phyloP scores from a whole-genome alignment of 1,140 invertebrate species.

The Anastrepha ludens region DNA sequence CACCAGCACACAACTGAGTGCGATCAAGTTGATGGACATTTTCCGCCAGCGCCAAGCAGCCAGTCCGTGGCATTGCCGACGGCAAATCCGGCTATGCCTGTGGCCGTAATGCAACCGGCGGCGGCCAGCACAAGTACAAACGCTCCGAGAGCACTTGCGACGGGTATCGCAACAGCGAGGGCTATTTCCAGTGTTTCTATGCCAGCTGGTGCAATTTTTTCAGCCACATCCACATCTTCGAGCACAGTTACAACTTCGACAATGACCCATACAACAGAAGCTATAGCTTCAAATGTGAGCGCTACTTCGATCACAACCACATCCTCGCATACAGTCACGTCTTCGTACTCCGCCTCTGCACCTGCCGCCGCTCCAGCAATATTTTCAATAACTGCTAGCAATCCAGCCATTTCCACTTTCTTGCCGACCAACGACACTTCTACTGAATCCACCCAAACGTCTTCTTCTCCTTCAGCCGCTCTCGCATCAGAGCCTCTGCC shows the following conservation, averaged over 20 bases:
- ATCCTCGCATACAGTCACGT: background rate
- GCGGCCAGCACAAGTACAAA: background rate
- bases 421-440: background rate
- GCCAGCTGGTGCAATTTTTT: background rate
- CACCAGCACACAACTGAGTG: conserved; percentile 53
- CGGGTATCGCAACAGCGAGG: background rate
- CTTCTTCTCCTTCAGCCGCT: background rate
- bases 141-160: background rate
- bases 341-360: background rate
- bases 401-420: conserved; percentile 3
- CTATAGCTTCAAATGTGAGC: background rate
- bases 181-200: background rate
- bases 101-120: background rate
- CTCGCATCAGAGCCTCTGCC: conserved; percentile 54
- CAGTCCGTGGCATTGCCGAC: conserved; percentile 16
- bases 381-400: background rate
- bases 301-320: background rate
- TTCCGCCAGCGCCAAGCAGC: conserved; percentile 26
- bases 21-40: conserved; percentile 66
- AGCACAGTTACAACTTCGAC: background rate
- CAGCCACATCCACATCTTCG: background rate
- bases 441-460: conserved; percentile 55
- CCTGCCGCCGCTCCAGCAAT: conserved; percentile 9
- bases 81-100: background rate
- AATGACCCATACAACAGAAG: background rate